A percentile compares a stretch with the other conserved stretches of the same genome.
These are phyloP conservation scores for Aplochiton taeniatus DNA, from an alignment of 2,797 vertebrate species.

Conservation along the genomic window DNA sequence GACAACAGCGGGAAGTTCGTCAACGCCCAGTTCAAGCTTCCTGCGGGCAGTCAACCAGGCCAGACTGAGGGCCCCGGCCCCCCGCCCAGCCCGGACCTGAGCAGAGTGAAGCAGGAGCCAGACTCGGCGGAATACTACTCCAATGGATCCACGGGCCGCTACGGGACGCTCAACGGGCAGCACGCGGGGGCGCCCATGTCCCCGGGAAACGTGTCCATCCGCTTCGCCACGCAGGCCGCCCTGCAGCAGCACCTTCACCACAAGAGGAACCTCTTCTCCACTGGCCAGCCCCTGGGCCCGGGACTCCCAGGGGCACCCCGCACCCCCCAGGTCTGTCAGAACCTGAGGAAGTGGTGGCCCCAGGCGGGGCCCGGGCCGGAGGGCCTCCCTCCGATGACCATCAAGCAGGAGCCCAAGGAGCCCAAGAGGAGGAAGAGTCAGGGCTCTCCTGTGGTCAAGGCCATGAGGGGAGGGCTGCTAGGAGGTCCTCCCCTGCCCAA, in stretches of 20 bases:
- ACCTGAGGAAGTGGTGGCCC: conserved; percentile 86
- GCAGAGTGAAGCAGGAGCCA: conserved; percentile 75
- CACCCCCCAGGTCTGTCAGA: conserved; percentile 66
- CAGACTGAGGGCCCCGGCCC: conserved; percentile 48
- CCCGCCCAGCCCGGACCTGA: conserved; percentile 27
- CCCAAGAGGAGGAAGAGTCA: conserved; percentile 88
- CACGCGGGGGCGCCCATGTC: conserved; percentile 64
- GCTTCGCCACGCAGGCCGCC: conserved; percentile 90
- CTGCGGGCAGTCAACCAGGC: conserved; percentile 64
- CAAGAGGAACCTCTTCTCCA: conserved; percentile 91
- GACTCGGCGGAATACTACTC: conserved; percentile 68
- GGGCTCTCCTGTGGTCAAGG: conserved; percentile 73
- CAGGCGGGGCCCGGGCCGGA: conserved; percentile 59
- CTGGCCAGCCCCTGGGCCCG: conserved; percentile 62
- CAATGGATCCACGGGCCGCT: conserved; percentile 66
- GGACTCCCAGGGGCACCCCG: conserved; percentile 42
- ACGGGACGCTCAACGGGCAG: conserved; percentile 71
- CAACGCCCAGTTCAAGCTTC: conserved; percentile 83
- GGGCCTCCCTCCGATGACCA: conserved; percentile 49
- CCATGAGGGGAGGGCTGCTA: conserved; percentile 52
- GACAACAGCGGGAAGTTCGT: conserved; percentile 82
- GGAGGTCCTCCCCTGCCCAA: conserved; percentile 70
- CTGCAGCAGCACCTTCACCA: conserved; percentile 96
- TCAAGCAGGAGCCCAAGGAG: conserved; percentile 84
- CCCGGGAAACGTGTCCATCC: conserved; percentile 74